Percentiles rank a stretch among this genome's conserved stretches.
These are phyloP conservation scores for Agonum fuliginosum DNA, from an alignment of 2,888 invertebrate species.

Conservation along the genomic window DNA sequence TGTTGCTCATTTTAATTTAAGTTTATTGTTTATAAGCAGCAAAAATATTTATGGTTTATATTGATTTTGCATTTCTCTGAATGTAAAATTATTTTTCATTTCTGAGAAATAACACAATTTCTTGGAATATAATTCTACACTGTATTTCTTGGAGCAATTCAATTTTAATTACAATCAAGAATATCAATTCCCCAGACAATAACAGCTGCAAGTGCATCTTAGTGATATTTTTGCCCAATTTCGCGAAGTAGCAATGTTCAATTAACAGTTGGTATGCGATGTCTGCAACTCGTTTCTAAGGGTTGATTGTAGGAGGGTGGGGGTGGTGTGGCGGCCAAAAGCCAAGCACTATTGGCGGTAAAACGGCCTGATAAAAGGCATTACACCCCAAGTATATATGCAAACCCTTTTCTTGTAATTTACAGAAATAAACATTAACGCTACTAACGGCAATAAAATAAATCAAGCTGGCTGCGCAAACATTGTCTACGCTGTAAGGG, in stretches of 20 bases:
- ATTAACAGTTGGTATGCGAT: conserved; percentile 38
- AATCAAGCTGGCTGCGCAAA: conserved; percentile 72
- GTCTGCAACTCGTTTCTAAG: neutral
- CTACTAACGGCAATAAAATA: conserved; percentile 77
- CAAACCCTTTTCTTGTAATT: conserved; percentile 77
- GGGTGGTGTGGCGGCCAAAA: neutral
- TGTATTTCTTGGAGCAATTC: neutral
- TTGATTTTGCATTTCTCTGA: neutral
- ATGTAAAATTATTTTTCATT: neutral
- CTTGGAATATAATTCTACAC: no score
- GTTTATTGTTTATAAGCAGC: no score
- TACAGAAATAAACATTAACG: conserved; percentile 77
- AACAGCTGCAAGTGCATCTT: neutral
- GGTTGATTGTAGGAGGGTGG: neutral
- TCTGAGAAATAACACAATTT: no score
- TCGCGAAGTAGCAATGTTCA: conserved; percentile 32
- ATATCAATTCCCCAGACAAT: neutral
- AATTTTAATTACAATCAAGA: neutral
- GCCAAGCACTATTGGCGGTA: conserved; percentile 57
- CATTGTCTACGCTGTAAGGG: conserved; percentile 68
- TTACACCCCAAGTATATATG: conserved; percentile 67
- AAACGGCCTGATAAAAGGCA: conserved; percentile 59
- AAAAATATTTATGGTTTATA: no score
- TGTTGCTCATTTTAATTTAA: no score
- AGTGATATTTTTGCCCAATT: conserved; percentile 6